These are phyloP conservation scores for Gymnocheta viridis DNA, from an alignment of 2,888 invertebrate genomes.

Conservation along the genomic window DNA sequence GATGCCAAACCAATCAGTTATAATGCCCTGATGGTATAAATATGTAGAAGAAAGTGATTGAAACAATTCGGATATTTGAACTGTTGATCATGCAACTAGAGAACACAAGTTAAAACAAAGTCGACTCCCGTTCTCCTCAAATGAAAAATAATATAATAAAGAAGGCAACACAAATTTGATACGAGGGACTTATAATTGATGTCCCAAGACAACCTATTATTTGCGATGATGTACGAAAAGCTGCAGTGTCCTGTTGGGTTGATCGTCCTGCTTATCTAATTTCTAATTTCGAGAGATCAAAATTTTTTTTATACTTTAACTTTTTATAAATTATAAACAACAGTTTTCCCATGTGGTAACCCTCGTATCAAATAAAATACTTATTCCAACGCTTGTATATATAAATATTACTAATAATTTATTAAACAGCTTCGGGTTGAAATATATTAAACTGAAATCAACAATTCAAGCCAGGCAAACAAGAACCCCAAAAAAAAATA, in stretches of 20 bases:
- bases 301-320: too few species aligned
- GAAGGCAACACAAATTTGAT: not conserved
- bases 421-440: constrained; percentile 49
- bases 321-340: too few species aligned
- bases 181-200: not conserved
- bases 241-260: too few species aligned
- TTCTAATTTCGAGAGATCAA: too few species aligned
- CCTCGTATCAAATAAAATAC: constrained; percentile 20
- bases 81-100: constrained; percentile 28
- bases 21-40: constrained; percentile 63
- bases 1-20: constrained; percentile 6
- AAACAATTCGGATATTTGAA: constrained; percentile 50
- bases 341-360: too few species aligned
- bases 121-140: not conserved
- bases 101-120: constrained; percentile 15
- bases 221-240: too few species aligned
- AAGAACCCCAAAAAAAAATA: not conserved
- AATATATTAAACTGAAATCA: constrained; percentile 37
- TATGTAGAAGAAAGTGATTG: constrained; percentile 57
- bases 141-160: not conserved
- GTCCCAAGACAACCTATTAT: not conserved
- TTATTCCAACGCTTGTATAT: constrained; percentile 30
- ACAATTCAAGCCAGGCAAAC: not conserved
- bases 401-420: constrained; percentile 66
- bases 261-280: too few species aligned